A percentile compares a stretch with the other conserved stretches of the same genome.
These are phyloP conservation scores for Lepidotrigona ventralis DNA, from an alignment of 1,140 invertebrate species.

Conservation along the genomic window DNA sequence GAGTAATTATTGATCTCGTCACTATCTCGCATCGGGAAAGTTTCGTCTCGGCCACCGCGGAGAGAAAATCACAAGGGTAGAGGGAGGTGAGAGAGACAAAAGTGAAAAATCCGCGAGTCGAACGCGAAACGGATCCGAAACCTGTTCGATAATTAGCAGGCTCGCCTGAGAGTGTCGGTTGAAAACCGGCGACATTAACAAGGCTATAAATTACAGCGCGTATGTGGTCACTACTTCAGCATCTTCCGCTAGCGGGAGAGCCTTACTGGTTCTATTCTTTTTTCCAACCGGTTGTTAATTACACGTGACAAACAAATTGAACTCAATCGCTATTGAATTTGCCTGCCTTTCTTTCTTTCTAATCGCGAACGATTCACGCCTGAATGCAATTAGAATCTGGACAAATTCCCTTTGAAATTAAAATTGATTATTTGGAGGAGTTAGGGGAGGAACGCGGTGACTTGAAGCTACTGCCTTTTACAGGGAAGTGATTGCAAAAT, in stretches of 20 bases:
- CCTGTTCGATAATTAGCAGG: slow-evolving; percentile 52
- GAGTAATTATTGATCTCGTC: slow-evolving; percentile 20
- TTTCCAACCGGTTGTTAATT: not conserved
- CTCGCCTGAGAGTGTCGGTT: slow-evolving; percentile 30
- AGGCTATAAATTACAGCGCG: slow-evolving; percentile 32
- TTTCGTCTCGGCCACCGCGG: not conserved
- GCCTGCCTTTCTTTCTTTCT: too few relatives aligned
- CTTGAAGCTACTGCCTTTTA: too few relatives aligned
- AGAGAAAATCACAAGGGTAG: too few relatives aligned
- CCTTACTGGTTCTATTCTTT: not conserved
- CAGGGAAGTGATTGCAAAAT: too few relatives aligned
- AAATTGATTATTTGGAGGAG: too few relatives aligned
- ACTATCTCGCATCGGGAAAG: not conserved
- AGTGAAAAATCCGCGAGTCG: slow-evolving; percentile 7
- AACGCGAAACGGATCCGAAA: not conserved
- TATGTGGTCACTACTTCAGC: too few relatives aligned
- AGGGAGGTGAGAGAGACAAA: not conserved
- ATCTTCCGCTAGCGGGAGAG: slow-evolving; percentile 11
- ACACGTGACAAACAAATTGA: slow-evolving; percentile 15
- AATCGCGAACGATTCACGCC: too few relatives aligned
- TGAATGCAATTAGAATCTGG: too few relatives aligned
- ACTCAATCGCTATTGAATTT: not conserved
- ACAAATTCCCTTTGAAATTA: too few relatives aligned
- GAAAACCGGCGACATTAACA: slow-evolving; percentile 26
- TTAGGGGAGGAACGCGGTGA: too few relatives aligned